A percentile compares a stretch with the other conserved stretches of the same genome.
phyloP scores from a whole-genome alignment of 2,797 vertebrate genomes.

The Eutrigla gurnardus region DNA sequence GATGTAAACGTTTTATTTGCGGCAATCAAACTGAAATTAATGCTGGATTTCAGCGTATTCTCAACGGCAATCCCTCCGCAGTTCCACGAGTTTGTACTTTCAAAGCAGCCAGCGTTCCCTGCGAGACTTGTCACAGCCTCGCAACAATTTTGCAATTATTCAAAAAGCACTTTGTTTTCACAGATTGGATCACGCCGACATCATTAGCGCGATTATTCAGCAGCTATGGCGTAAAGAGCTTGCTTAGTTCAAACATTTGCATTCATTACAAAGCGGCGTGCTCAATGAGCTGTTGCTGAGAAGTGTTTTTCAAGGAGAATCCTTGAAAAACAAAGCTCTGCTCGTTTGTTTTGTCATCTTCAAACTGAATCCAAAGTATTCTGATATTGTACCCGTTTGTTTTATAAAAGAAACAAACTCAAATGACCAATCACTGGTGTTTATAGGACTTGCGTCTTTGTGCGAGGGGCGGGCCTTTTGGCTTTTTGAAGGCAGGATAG shows the following conservation, averaged over 20 bases:
- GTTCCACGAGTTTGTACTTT: slow-evolving; percentile 1
- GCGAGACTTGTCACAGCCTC: neutral
- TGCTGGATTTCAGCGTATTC: neutral
- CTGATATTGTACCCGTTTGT: neutral
- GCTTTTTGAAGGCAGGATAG: slow-evolving; percentile 64
- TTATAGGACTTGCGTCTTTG: slow-evolving; percentile 35
- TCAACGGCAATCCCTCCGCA: neutral
- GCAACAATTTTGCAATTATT: slow-evolving; percentile 8
- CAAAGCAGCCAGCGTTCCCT: neutral
- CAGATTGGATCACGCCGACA: slow-evolving; percentile 8
- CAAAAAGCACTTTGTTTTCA: slow-evolving; percentile 16
- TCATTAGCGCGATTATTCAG: slow-evolving; percentile 24
- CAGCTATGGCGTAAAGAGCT: neutral
- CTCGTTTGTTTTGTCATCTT: slow-evolving; percentile 17
- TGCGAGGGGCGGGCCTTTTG: slow-evolving; percentile 2
- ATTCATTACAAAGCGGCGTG: slow-evolving; percentile 19
- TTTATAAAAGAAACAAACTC: neutral
- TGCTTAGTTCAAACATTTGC: slow-evolving; percentile 28
- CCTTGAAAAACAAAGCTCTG: slow-evolving; percentile 8
- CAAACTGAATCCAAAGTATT: neutral
- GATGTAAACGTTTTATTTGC: slow-evolving; percentile 15
- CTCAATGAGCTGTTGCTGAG: slow-evolving; percentile 20
- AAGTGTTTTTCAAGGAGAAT: slow-evolving; percentile 25
- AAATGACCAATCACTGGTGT: slow-evolving; percentile 36
- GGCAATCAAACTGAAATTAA: neutral